Evolutionary conservation across 2,113 vertebrate genomes (phyloP).

Genomic region (Peromyscus californicus): DNA sequence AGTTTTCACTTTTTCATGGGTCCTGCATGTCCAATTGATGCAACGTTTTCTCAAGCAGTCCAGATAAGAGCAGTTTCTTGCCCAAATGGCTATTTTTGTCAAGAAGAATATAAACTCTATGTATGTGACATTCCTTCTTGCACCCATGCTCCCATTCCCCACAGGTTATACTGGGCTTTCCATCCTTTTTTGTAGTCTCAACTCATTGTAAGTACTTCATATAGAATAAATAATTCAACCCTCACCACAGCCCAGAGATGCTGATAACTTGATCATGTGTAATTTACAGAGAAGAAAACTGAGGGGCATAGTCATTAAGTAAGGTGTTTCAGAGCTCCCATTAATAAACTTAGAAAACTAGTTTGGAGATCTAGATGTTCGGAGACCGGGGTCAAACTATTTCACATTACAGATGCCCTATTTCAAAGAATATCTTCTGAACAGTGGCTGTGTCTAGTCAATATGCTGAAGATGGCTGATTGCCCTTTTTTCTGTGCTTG

Average conservation of each 20-base stretch:
- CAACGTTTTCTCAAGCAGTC: no score
- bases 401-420: background rate
- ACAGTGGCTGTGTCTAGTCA: background rate
- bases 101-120: no score
- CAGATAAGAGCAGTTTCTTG: no score
- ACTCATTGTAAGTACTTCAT: background rate
- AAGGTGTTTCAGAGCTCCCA: background rate
- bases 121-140: background rate
- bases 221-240: constrained; percentile 9
- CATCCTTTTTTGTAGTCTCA: background rate
- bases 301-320: background rate
- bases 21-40: no score
- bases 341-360: background rate
- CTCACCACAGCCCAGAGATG: background rate
- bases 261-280: background rate
- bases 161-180: background rate
- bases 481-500: background rate
- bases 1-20: no score
- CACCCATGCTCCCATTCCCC: no score
- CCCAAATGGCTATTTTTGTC: no score
- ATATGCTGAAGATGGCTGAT: background rate
- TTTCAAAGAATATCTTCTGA: constrained; percentile 8
- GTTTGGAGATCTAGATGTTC: background rate
- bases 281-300: background rate
- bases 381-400: background rate